Evolutionary conservation across 23 tunicate genomes (phyloP).

Genomic region (Trididemnum clinides): DNA sequence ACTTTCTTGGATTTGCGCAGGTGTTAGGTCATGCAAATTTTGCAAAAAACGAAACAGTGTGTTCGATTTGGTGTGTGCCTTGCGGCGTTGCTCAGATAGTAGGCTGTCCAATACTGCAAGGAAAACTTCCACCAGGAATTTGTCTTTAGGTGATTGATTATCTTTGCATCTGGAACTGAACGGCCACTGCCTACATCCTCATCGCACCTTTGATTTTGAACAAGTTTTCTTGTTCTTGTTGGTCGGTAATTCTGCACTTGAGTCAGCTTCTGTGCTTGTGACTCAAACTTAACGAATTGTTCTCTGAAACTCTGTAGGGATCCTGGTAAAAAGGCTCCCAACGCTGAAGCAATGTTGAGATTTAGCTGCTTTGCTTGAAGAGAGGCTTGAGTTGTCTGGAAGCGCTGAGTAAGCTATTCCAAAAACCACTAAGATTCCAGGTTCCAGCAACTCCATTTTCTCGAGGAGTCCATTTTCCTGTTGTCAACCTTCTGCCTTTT

Average conservation of each 20-base stretch:
- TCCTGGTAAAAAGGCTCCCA: too few relatives aligned
- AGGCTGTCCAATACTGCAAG: not conserved
- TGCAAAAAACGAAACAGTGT: not conserved
- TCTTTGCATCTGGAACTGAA: not conserved
- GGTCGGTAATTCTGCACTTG: not conserved
- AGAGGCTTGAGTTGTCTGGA: not conserved
- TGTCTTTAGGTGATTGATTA: not conserved
- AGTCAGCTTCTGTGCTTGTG: not conserved
- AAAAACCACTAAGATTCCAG: not conserved
- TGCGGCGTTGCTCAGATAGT: not conserved
- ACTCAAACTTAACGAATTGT: not conserved
- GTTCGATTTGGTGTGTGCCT: not conserved
- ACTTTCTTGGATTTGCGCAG: too few relatives aligned
- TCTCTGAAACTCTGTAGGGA: not conserved
- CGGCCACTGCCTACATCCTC: not conserved
- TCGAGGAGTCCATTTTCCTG: not conserved
- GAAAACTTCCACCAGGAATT: not conserved
- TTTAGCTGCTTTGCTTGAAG: not conserved
- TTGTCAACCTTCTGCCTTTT: not conserved
- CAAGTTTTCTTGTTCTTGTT: not conserved
- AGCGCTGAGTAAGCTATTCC: not conserved
- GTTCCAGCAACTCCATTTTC: not conserved
- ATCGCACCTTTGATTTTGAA: not conserved
- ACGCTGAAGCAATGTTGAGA: not conserved
- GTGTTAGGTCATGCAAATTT: not conserved